Conservation (phyloP, 2,888 invertebrate species). For the Acanthosepion pharaonis region DNA sequence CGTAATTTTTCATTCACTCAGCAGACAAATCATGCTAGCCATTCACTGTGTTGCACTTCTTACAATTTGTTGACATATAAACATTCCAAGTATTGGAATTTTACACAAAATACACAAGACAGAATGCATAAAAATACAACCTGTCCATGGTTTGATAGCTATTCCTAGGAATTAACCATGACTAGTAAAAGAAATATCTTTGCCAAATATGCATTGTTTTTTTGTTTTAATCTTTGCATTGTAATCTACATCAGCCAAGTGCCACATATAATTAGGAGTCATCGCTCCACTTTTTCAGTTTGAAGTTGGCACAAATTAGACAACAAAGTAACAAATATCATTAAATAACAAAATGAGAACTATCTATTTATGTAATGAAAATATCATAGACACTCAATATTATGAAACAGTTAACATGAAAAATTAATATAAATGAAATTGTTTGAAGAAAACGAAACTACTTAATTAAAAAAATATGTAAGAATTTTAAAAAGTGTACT, state of each 20-base stretch:
- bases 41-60: not conserved
- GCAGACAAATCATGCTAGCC: not conserved
- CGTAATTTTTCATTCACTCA: not conserved
- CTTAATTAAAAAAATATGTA: no score
- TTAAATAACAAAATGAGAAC: no score
- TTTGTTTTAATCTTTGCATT: not conserved
- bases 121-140: not conserved
- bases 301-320: no score
- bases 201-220: not conserved
- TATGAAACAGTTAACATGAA: no score
- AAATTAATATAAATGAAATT: no score
- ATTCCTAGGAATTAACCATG: not conserved
- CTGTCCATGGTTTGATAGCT: not conserved
- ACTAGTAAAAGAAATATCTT: not conserved
- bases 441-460: no score
- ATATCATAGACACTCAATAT: no score
- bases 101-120: not conserved
- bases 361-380: no score
- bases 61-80: slow-evolving; percentile 25
- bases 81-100: not conserved
- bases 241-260: not conserved
- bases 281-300: no score
- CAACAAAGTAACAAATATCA: no score
- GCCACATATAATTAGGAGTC: not conserved
- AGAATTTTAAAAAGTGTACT: no score